Conservation (phyloP, 2,888 invertebrate species). For the Coleophora flavipennella region DNA sequence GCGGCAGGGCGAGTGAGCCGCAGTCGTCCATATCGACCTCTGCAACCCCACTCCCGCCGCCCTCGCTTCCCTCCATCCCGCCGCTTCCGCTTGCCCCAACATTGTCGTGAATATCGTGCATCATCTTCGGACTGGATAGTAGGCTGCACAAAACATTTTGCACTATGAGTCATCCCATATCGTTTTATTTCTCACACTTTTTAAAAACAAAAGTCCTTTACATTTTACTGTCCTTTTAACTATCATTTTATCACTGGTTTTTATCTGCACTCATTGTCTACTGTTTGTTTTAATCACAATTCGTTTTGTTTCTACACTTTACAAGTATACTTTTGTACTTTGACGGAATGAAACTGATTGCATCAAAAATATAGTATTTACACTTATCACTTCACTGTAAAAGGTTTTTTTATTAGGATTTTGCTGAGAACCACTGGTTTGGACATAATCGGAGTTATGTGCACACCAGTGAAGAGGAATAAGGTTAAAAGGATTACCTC, state of each 20-base stretch:
- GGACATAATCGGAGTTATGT: constrained; percentile 55
- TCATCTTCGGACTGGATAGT: constrained; percentile 65
- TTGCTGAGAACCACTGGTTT: constrained; percentile 37
- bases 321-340: constrained; percentile 56
- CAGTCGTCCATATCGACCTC: constrained; percentile 69
- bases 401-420: constrained; percentile 19
- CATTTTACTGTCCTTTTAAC: constrained; percentile 33
- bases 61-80: constrained; percentile 71
- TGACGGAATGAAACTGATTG: constrained; percentile 55
- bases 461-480: constrained; percentile 39
- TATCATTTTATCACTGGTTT: constrained; percentile 48
- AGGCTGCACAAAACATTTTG: constrained; percentile 60
- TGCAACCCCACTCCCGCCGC: constrained; percentile 67
- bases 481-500: constrained; percentile 36
- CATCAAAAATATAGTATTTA: constrained; percentile 59
- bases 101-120: constrained; percentile 70
- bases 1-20: constrained; percentile 69
- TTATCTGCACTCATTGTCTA: constrained; percentile 41
- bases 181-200: constrained; percentile 60
- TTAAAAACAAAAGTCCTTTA: constrained; percentile 43
- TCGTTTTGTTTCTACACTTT: constrained; percentile 34
- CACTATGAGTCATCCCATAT: constrained; percentile 72
- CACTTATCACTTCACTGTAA: constrained; percentile 58
- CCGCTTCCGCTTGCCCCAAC: constrained; percentile 62
- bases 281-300: constrained; percentile 34